These are phyloP conservation scores for Hypomecis punctinalis DNA, from an alignment of 2,888 invertebrate genomes.

Conservation along the genomic window DNA sequence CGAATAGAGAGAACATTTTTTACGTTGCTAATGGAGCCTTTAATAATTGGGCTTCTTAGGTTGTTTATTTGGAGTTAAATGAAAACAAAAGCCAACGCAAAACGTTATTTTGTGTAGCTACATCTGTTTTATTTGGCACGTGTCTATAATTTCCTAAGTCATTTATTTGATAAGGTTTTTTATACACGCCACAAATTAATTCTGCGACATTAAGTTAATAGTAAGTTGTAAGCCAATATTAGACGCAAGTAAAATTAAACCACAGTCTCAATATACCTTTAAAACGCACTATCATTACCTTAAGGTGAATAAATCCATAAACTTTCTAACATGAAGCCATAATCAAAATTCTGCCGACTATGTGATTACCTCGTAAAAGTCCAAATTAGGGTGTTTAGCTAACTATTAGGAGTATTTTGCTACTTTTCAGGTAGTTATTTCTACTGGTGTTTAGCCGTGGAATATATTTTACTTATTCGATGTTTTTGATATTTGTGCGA, in stretches of 20 bases:
- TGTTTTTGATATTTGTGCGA: too few species aligned
- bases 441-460: not conserved
- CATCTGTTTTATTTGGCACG: too few species aligned
- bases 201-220: too few species aligned
- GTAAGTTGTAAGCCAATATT: not conserved
- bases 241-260: not conserved
- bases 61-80: too few species aligned
- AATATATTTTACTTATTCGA: not conserved
- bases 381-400: not conserved
- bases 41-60: too few species aligned
- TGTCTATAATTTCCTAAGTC: too few species aligned
- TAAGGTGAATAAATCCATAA: slow-evolving; percentile 17
- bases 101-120: too few species aligned
- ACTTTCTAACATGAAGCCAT: not conserved
- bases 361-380: slow-evolving; percentile 13
- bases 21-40: too few species aligned
- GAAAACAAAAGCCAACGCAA: too few species aligned
- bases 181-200: too few species aligned
- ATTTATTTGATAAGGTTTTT: too few species aligned
- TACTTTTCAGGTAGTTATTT: not conserved
- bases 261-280: slow-evolving; percentile 2
- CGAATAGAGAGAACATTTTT: too few species aligned
- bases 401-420: not conserved
- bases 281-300: slow-evolving; percentile 4
- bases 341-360: slow-evolving; percentile 6